Conservation (phyloP, 2,797 vertebrate genomes). For the Smutsia gigantea region DNA sequence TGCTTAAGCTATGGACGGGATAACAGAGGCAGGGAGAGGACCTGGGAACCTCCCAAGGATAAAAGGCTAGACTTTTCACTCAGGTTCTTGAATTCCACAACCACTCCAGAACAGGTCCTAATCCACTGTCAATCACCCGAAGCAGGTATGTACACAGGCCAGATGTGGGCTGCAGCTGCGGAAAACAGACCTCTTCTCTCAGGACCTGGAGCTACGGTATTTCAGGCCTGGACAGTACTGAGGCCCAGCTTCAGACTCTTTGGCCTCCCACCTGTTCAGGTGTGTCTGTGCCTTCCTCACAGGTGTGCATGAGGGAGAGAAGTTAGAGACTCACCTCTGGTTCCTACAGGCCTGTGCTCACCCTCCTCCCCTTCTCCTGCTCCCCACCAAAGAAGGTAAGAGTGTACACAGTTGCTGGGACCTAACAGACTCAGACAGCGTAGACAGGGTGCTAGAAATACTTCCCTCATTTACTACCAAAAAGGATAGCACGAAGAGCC, state of each 20-base stretch:
- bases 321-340: not conserved
- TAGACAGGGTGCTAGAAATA: not conserved
- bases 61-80: not conserved
- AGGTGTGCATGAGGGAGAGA: not conserved
- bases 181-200: not conserved
- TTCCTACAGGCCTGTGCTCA: not conserved
- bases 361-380: not conserved
- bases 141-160: not conserved
- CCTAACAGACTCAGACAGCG: too few relatives aligned
- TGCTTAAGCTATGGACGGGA: not conserved
- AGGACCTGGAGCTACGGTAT: not conserved
- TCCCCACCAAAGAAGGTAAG: not conserved
- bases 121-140: not conserved
- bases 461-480: not conserved
- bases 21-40: not conserved
- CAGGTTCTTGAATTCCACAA: not conserved
- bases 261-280: not conserved
- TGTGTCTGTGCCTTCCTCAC: not conserved
- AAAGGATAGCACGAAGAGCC: not conserved
- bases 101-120: not conserved
- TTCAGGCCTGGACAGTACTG: not conserved
- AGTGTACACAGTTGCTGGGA: not conserved
- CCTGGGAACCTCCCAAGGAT: not conserved
- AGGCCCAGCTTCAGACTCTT: not conserved
- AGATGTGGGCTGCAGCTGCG: accelerated